Conservation (phyloP, 2,113 vertebrate species). For the Corythornis cristatus region DNA sequence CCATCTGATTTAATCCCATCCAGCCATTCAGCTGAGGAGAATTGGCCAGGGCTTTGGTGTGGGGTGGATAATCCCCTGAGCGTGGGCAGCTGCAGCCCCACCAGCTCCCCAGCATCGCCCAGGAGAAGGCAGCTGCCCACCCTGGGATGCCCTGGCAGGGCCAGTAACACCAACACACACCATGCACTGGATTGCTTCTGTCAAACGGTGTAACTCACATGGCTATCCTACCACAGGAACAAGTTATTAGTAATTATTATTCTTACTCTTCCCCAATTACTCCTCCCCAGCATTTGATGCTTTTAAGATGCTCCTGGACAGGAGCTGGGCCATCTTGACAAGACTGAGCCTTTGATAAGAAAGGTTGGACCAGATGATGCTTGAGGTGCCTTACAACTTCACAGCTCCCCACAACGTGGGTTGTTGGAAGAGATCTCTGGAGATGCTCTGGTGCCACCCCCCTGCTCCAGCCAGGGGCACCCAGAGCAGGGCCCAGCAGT, state of each 20-base stretch:
- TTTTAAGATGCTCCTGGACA: neutral
- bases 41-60: neutral
- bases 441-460: no score
- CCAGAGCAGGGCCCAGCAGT: no score
- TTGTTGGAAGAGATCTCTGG: no score
- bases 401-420: no score
- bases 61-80: neutral
- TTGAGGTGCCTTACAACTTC: neutral
- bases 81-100: neutral
- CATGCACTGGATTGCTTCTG: rapidly evolving
- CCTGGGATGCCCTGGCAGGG: neutral
- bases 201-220: rapidly evolving
- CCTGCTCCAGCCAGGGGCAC: neutral
- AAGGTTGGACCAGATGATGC: neutral
- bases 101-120: neutral
- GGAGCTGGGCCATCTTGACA: neutral
- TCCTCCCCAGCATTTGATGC: neutral
- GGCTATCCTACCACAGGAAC: rapidly evolving
- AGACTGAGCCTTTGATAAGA: neutral
- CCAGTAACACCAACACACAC: rapidly evolving
- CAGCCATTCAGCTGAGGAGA: neutral
- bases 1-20: neutral
- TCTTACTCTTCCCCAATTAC: neutral
- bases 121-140: neutral
- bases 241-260: neutral